These are phyloP conservation scores for Etheostoma cragini DNA, from an alignment of 2,113 vertebrate genomes.

Conservation along the genomic window DNA sequence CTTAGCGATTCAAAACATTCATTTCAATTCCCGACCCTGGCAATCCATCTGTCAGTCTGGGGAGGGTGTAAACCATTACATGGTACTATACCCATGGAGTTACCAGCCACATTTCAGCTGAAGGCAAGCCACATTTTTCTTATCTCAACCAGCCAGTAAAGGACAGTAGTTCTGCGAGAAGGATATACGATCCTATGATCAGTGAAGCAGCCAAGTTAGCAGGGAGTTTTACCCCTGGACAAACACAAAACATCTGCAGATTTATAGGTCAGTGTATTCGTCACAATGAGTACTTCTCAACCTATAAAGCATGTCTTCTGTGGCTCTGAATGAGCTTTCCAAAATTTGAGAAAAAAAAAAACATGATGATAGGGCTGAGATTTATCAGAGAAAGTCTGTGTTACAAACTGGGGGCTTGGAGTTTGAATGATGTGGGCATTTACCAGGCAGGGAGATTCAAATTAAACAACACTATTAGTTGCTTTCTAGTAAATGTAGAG, in stretches of 20 bases:
- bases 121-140: neutral
- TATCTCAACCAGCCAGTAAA: neutral
- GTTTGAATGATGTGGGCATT: neutral
- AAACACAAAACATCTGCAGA: neutral
- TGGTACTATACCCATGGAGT: neutral
- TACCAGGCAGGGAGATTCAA: neutral
- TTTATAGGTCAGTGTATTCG: slow-evolving; percentile 16
- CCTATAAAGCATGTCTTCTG: neutral
- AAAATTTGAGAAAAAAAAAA: neutral
- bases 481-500: neutral
- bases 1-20: neutral
- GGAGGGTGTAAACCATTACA: neutral
- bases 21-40: neutral
- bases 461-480: neutral
- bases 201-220: neutral
- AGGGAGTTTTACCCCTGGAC: slow-evolving; percentile 11
- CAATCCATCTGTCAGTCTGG: neutral
- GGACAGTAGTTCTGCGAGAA: neutral
- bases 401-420: too few species aligned
- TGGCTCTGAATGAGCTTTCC: neutral
- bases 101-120: neutral
- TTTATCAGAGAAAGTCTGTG: neutral
- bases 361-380: neutral
- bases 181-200: neutral
- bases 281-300: neutral